phyloP scores from a whole-genome alignment of 1,140 invertebrate species.

The Drosophila bocqueti region DNA sequence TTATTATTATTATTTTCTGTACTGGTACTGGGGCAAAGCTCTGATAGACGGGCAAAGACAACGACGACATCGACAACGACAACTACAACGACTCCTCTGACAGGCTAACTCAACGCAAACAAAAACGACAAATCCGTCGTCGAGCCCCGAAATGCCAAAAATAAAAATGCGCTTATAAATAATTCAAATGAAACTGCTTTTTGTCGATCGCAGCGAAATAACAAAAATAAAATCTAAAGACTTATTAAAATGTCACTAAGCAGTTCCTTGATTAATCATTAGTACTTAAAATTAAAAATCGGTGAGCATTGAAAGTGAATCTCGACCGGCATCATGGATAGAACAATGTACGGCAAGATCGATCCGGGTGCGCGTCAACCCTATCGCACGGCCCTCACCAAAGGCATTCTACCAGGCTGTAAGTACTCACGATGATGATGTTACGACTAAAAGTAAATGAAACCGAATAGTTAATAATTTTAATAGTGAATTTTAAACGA shows the following conservation, averaged over 20 bases:
- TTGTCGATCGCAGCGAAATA: slow-evolving; percentile 20
- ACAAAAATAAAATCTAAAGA: slow-evolving; percentile 13
- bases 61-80: slow-evolving; percentile 41
- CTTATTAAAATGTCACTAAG: slow-evolving; percentile 26
- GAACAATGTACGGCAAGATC: slow-evolving; percentile 94
- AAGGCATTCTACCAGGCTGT: slow-evolving; percentile 93
- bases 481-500: not conserved
- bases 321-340: slow-evolving; percentile 87
- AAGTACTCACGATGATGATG: slow-evolving; percentile 86
- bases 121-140: slow-evolving; percentile 75
- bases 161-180: slow-evolving; percentile 81
- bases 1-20: not conserved
- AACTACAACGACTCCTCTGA: slow-evolving; percentile 57
- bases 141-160: slow-evolving; percentile 71
- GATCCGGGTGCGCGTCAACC: slow-evolving; percentile 92
- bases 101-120: slow-evolving; percentile 70
- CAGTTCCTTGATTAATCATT: slow-evolving; percentile 35
- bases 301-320: slow-evolving; percentile 30
- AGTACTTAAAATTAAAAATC: slow-evolving; percentile 32
- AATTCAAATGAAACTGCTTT: slow-evolving; percentile 58
- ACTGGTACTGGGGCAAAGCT: slow-evolving; percentile 38
- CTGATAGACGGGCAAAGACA: slow-evolving; percentile 46
- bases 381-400: slow-evolving; percentile 91
- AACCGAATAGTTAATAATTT: not conserved
- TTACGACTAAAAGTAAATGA: not conserved